These are phyloP conservation scores for Rhinoptilus africanus DNA, from an alignment of 2,113 vertebrate genomes.

Conservation along the genomic window DNA sequence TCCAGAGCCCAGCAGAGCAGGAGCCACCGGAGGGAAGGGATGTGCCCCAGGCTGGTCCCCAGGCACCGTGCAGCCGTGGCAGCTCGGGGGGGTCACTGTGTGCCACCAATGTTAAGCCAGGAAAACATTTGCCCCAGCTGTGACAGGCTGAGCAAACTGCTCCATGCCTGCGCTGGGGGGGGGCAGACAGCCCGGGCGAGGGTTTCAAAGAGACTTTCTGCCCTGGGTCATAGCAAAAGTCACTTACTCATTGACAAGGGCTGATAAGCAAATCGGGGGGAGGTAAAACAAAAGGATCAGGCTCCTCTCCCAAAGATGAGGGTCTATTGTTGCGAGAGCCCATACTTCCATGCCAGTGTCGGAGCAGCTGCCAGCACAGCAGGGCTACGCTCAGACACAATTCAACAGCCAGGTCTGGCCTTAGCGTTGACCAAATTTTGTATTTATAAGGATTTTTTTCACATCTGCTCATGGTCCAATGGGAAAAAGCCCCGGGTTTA, in stretches of 20 bases:
- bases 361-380: not conserved
- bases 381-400: not conserved
- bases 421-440: not conserved
- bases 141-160: not conserved
- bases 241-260: not conserved
- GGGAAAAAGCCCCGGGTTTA: not conserved
- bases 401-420: not conserved
- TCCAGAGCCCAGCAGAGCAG: not conserved
- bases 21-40: not conserved
- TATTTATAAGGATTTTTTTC: not conserved
- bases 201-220: not conserved
- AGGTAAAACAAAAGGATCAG: not conserved
- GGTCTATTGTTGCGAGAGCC: not conserved
- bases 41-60: not conserved
- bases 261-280: not conserved
- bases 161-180: not conserved
- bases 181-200: accelerated
- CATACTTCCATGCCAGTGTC: not conserved
- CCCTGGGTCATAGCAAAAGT: not conserved
- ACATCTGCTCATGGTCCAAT: not conserved
- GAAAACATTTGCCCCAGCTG: not conserved
- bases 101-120: not conserved
- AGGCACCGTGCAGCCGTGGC: not conserved
- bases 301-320: slow-evolving; percentile 11
- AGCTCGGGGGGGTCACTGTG: accelerated